A percentile compares a stretch with the other conserved stretches of the same genome.
Evolutionary conservation across 2,113 vertebrate genomes (phyloP).

Genomic region (Nyctibius bracteatus): DNA sequence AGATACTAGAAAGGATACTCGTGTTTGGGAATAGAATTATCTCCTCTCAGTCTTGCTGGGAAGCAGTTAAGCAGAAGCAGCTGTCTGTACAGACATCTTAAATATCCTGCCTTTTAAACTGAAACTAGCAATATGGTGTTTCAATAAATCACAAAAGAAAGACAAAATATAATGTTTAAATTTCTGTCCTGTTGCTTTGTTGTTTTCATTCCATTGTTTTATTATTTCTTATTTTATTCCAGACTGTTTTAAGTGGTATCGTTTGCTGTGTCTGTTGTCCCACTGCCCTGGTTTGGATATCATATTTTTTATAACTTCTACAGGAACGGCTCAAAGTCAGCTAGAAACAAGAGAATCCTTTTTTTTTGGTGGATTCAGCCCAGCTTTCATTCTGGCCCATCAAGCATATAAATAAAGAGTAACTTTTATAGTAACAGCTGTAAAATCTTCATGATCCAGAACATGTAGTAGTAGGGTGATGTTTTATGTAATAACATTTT

Average conservation of each 20-base stretch:
- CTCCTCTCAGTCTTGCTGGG: neutral
- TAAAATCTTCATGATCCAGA: neutral
- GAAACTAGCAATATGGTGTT: neutral
- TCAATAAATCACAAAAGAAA: neutral
- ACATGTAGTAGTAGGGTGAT: neutral
- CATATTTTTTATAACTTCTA: neutral
- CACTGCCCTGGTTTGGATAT: neutral
- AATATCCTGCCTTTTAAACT: neutral
- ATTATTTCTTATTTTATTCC: neutral
- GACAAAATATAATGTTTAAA: neutral
- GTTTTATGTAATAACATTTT: slow-evolving; percentile 17
- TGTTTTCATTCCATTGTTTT: neutral
- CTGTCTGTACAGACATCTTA: neutral
- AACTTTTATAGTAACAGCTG: neutral
- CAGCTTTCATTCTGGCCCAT: neutral
- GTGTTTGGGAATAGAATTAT: neutral
- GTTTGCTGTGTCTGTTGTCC: neutral
- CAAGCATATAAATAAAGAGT: neutral
- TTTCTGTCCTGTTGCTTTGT: neutral
- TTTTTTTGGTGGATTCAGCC: neutral
- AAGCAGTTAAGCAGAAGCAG: neutral
- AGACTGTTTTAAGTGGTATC: neutral
- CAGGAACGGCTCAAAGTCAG: neutral
- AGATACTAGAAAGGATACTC: neutral
- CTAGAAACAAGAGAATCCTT: neutral